phyloP scores from a whole-genome alignment of 1,140 invertebrate genomes.

The Bombus waltoni region DNA sequence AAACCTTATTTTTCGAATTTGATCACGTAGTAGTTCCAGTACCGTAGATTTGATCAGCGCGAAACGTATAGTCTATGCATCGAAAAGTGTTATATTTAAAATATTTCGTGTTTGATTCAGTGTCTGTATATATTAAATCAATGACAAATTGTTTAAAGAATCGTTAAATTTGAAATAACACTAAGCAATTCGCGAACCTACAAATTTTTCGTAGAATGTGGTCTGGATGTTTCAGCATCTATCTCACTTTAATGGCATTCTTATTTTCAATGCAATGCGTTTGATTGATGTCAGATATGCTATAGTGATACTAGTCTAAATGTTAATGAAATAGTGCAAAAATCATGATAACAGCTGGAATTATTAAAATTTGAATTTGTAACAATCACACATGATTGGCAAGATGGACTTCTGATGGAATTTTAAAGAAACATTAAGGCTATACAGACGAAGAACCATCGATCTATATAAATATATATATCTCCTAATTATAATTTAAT shows the following conservation, averaged over 20 bases:
- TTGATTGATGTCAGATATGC: neutral
- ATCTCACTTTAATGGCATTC: neutral
- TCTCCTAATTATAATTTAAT: constrained; percentile 17
- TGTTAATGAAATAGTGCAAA: neutral
- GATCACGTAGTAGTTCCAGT: neutral
- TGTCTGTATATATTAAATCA: too few species aligned
- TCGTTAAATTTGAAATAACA: too few species aligned
- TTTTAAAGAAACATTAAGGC: neutral
- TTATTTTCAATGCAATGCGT: neutral
- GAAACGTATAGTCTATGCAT: neutral
- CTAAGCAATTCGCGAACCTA: neutral
- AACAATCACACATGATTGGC: neutral
- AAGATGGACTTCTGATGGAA: neutral
- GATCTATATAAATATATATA: neutral
- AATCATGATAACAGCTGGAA: neutral
- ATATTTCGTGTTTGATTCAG: neutral
- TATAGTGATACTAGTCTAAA: neutral
- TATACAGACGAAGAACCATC: neutral
- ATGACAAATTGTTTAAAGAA: neutral
- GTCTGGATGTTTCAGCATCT: neutral
- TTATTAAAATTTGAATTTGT: neutral
- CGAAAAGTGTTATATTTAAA: neutral
- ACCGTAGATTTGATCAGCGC: neutral
- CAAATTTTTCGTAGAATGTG: neutral
- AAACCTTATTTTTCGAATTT: neutral